These are phyloP conservation scores for Oreocharis arfaki DNA, from an alignment of 2,113 vertebrate species.

Conservation along the genomic window DNA sequence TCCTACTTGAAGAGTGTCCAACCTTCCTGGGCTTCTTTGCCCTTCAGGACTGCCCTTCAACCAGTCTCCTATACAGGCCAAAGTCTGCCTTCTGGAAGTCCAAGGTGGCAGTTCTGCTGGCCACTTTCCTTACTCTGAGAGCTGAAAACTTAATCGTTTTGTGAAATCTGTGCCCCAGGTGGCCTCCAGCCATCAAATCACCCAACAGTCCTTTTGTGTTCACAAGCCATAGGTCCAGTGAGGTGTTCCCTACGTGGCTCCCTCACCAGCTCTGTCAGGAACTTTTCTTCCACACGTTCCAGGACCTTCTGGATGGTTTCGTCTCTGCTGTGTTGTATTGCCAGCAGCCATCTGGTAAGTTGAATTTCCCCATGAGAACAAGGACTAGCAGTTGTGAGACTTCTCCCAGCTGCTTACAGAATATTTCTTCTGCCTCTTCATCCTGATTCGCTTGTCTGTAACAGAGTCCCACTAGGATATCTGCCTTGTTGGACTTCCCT, in stretches of 20 bases:
- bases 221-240: neutral
- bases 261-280: neutral
- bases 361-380: neutral
- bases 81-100: neutral
- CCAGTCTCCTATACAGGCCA: neutral
- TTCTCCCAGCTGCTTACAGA: neutral
- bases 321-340: neutral
- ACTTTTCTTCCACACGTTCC: neutral
- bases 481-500: neutral
- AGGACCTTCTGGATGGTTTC: neutral
- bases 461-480: neutral
- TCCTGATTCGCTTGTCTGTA: neutral
- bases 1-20: neutral
- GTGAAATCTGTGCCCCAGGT: neutral
- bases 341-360: neutral
- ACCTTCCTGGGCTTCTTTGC: neutral
- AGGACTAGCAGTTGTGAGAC: fast-evolving
- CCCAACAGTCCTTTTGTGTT: neutral
- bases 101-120: neutral
- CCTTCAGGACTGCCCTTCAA: neutral
- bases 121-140: neutral
- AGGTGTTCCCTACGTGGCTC: fast-evolving
- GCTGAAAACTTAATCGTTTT: neutral
- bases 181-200: neutral
- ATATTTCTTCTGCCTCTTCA: neutral